A percentile compares a stretch with the other conserved stretches of the same genome.
Conservation (phyloP, 1,140 invertebrate species). For the Homarus americanus region DNA sequence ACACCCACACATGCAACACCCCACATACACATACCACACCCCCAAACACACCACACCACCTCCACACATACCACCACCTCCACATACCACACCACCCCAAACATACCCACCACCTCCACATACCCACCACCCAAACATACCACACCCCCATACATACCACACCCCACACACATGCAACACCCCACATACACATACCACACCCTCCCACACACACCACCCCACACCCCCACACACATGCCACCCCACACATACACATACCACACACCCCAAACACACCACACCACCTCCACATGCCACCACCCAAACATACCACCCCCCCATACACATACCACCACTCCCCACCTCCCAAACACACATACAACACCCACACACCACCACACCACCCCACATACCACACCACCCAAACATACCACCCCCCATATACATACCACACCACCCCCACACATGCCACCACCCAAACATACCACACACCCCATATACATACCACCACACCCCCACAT, state of each 20-base stretch:
- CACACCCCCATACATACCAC: no score
- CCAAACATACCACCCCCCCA: slow-evolving; percentile 10
- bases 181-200: background rate
- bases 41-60: background rate
- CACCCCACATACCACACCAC: slow-evolving; percentile 22
- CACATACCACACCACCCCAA: no score
- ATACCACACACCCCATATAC: slow-evolving; percentile 19
- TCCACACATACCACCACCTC: background rate
- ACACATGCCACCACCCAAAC: slow-evolving; percentile 36
- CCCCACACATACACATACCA: slow-evolving; percentile 42
- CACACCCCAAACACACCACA: slow-evolving; percentile 30
- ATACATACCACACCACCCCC: slow-evolving; percentile 37
- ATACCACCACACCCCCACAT: no score
- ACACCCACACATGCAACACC: no score
- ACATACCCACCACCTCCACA: no score
- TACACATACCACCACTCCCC: slow-evolving; percentile 34
- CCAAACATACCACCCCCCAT: slow-evolving; percentile 30
- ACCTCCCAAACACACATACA: slow-evolving; percentile 44
- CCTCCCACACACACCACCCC: no score
- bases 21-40: background rate
- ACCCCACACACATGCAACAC: background rate
- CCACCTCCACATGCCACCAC: slow-evolving; percentile 27
- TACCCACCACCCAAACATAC: no score
- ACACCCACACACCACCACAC: slow-evolving; percentile 42
- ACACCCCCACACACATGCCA: slow-evolving; percentile 28